Base-by-base conservation (phyloP, 1,140 invertebrate species). In the Apocrypta bakeri region DNA sequence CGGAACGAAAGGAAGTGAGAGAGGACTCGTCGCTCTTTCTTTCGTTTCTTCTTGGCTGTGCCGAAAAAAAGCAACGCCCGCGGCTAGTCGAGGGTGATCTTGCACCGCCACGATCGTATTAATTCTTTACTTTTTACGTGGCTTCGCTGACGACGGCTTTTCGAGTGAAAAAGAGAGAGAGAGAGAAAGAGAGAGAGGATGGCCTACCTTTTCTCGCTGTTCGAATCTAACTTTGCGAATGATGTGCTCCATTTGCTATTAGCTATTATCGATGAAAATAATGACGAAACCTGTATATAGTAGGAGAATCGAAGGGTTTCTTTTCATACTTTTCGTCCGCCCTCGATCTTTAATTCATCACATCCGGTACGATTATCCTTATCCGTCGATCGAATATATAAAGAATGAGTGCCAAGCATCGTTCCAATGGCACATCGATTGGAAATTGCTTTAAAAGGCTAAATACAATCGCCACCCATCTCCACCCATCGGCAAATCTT, bases 51-150 rank as follows among this genome's bases (percentile, higher is more conserved):
- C 48, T 56, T 6, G 48, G 48, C 48, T 56, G 61, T 21, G 72
- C 31, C n/a, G 69, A 72, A 37, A 69, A 73, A 81, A 63, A 31
- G 29, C 33, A 64, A 40, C 56, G 79, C 79, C 71, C 37, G 33
- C 31, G 79, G 79, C 79, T 27, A 81, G 29, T 12, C 17, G 69
- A 81, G 79, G 69, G 69, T 74, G 56, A 73, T 72, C 69, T n/a
- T 63, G 3, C n/a, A 21, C 64, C 48, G 1, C 24, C 25, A 63
- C 56, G 79, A 81, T 81, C 79, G 69, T 64, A 73, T 73, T 81
- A 73, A 73, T 81, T 73, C 61, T 56, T 81, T 73, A 27, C 37
- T 73, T 74, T 72, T 33, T 81, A 12, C 69, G 40, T 79, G n/a
- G 31, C 48, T 56, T 56, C 27, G 21, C 33, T 64, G n/a, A 17